Evolutionary conservation across 2,113 vertebrate species (phyloP), one percentile per base, ranked within the genome.

Genomic region (Phocoena phocoena): DNA sequence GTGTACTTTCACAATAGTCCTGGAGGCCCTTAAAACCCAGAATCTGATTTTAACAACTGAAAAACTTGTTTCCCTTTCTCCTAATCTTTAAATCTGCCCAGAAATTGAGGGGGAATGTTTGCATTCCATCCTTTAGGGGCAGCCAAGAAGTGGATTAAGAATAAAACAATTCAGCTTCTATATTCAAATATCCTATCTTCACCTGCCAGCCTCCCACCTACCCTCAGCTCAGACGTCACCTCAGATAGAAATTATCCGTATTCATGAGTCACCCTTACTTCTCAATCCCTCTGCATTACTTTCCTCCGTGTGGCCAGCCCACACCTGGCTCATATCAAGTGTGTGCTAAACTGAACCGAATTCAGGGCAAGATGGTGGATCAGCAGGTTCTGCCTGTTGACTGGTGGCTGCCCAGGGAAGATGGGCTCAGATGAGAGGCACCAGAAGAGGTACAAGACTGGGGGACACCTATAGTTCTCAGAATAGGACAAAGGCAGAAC

Each of bases 71-170:
- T 84, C 4, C 4, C n/a, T 93, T 82, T 65, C 33, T 76, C 36
- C 26, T 81, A 18, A 77, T 71, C 83, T 71, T 85, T 74, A 67
- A 81, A 50, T 58, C 53, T 90, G 8, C 17, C 55, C 41, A 67
- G n/a, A 70, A 90, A 58, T 14, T 79, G 44, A 79, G 10, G 60
- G 44, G 20, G 67, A 76, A 79, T 76, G 1, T 80, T 88, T 53
- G 6, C 25, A 70, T 36, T 88, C 3, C 10, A n/a, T 74, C 62
- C 11, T 77, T 65, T 2, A 33, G 31, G 15, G 60, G 18, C 14
- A 93, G 41, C 60, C 62, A 53, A 80, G 14, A 89, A 86, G 11
- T 90, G 15, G 14, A 28, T 83, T 58, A 33, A 76, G 84, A 47
- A 20, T 41, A 79, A 71, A 31, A 44, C 26, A 50, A 60, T 83